Evolutionary conservation across 2,113 vertebrate genomes (phyloP).

Genomic region (Cheirogaleus medius): DNA sequence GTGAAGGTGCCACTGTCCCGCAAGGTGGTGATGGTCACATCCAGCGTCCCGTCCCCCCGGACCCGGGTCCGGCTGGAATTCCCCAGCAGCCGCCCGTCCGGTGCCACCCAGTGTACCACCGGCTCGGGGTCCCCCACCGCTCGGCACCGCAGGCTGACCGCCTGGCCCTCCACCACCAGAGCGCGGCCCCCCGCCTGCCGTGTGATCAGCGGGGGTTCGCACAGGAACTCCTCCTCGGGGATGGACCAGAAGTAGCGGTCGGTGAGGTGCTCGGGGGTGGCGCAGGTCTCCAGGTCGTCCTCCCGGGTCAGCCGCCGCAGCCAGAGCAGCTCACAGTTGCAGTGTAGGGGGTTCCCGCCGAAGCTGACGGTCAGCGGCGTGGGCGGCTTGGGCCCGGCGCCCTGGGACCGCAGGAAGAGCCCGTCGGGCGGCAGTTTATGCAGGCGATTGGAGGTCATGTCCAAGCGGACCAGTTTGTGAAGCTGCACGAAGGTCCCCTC

Average conservation of each 20-base stretch:
- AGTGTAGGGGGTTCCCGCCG: slow-evolving; percentile 94
- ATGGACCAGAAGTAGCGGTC: slow-evolving; percentile 97
- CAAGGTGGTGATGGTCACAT: slow-evolving; percentile 94
- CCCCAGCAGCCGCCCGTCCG: slow-evolving; percentile 93
- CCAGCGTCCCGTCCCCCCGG: slow-evolving; percentile 92
- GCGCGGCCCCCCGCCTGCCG: slow-evolving; percentile 87
- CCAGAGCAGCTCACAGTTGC: slow-evolving; percentile 96
- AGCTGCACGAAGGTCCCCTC: slow-evolving; percentile 92
- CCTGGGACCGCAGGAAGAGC: slow-evolving; percentile 88
- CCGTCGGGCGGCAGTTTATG: slow-evolving; percentile 95
- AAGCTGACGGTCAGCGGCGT: slow-evolving; percentile 91
- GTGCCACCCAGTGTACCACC: slow-evolving; percentile 93
- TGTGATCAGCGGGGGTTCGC: slow-evolving; percentile 92
- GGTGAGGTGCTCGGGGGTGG: slow-evolving; percentile 92
- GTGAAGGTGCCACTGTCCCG: slow-evolving; percentile 94
- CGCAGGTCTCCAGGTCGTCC: slow-evolving; percentile 94
- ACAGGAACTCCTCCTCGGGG: slow-evolving; percentile 94
- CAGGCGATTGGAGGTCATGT: slow-evolving; percentile 95
- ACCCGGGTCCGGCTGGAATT: slow-evolving; percentile 91
- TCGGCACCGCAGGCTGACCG: slow-evolving; percentile 91
- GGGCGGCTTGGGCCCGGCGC: slow-evolving; percentile 85
- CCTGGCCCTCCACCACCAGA: slow-evolving; percentile 93
- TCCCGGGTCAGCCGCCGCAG: slow-evolving; percentile 90
- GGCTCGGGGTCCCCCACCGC: slow-evolving; percentile 94
- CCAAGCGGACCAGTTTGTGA: slow-evolving; percentile 92